Evolutionary conservation across 2,888 invertebrate genomes (phyloP).

Genomic region (Drosophila demipolita): DNA sequence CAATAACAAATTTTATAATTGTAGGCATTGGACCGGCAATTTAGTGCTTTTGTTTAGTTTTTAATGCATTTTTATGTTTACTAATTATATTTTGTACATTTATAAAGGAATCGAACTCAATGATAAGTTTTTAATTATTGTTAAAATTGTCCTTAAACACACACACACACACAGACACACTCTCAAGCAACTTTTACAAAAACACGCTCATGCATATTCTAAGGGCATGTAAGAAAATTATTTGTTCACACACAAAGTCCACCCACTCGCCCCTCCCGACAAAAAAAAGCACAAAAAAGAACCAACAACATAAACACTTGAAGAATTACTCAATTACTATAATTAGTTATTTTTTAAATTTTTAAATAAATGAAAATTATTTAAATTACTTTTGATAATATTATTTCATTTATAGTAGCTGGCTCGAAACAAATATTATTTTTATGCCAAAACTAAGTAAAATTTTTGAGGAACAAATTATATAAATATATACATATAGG

Average conservation of each 20-base stretch:
- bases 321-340: constrained; percentile 71
- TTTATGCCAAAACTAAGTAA: constrained; percentile 28
- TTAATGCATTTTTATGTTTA: constrained; percentile 74
- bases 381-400: constrained; percentile 46
- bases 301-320: constrained; percentile 43
- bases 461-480: constrained; percentile 46
- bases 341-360: constrained; percentile 71
- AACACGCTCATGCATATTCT: constrained; percentile 47
- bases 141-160: constrained; percentile 68
- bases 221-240: constrained; percentile 35
- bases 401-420: constrained; percentile 29
- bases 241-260: constrained; percentile 27
- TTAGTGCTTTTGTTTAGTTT: constrained; percentile 73
- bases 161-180: constrained; percentile 16
- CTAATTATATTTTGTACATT: constrained; percentile 78
- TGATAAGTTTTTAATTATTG: constrained; percentile 77
- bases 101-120: constrained; percentile 67
- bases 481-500: constrained; percentile 32
- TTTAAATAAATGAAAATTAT: constrained; percentile 72
- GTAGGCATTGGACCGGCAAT: constrained; percentile 71
- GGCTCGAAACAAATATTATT: constrained; percentile 18
- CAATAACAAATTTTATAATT: constrained; percentile 62
- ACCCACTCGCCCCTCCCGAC: constrained; percentile 1
- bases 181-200: constrained; percentile 15
- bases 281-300: constrained; percentile 16